Conservation (phyloP, 2,113 vertebrate species). For the Melierax canorus region DNA sequence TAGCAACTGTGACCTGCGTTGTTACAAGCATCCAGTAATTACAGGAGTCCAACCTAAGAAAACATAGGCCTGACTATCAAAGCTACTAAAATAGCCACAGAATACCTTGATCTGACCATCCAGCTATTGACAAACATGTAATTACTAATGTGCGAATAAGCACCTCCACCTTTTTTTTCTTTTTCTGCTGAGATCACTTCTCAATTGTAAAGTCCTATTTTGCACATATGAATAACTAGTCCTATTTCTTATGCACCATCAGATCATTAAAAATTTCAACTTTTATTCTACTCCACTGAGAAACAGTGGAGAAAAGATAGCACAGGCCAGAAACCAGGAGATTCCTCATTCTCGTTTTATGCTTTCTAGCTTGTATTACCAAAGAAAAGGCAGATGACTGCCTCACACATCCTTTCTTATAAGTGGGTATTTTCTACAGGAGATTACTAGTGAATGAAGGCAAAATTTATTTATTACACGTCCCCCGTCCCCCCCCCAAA, state of each 20-base stretch:
- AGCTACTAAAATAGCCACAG: background rate
- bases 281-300: background rate
- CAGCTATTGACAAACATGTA: background rate
- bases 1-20: background rate
- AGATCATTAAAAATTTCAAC: background rate
- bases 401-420: background rate
- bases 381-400: background rate
- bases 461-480: background rate
- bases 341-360: background rate
- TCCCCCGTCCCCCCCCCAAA: background rate
- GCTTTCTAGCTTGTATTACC: background rate
- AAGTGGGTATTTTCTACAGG: background rate
- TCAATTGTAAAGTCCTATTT: background rate
- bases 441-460: background rate
- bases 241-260: background rate
- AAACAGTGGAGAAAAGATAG: background rate
- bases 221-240: background rate
- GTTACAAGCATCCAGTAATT: background rate
- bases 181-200: background rate
- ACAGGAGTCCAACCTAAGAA: background rate
- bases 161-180: background rate
- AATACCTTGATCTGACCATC: background rate
- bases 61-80: background rate
- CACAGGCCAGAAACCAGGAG: background rate
- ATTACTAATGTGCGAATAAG: background rate